Evolutionary conservation across 1,140 invertebrate species (phyloP), one percentile per base, ranked within the genome.

Genomic region (Brachionus calyciflorus): DNA sequence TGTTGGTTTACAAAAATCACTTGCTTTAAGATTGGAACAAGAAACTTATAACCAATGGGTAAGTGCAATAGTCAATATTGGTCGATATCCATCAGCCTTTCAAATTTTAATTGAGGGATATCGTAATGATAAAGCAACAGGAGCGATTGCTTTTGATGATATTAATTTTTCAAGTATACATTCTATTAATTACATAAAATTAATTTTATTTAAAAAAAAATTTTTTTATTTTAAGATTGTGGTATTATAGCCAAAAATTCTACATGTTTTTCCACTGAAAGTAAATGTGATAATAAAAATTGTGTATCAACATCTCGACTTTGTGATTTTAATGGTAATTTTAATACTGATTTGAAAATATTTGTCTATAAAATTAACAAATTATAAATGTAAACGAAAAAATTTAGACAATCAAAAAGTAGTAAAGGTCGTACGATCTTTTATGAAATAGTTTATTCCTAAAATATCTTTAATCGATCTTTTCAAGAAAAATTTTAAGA

Each of bases 121-220:
- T 26, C 19, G 46, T 0, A 48, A 21, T 14, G 14, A 26, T 37
- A 57, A 48, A 19, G 49, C 48, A n/a, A 46, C 69, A 37, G 81
- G 81, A 10, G 81, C 82, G 49, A 82, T 84, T 28, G 83, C 83
- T 19, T 80, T 86, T 70, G 84, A 85, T 78, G 84, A 86, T 77
- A 81, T 60, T 7, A 37, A 37, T 37, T 60, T 60, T 37, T 0
- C 10, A 60, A 60, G 55, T 53, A 49, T 6, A 17, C 17, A 6
- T 49, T 44, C n/a, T 10, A 55, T 55, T 55, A n/a, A n/a, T n/a
- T n/a, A n/a, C n/a, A n/a, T n/a, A n/a, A n/a, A n/a, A n/a, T n/a
- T n/a, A n/a, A n/a, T n/a, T n/a, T n/a, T n/a, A n/a, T n/a, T n/a
- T n/a, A n/a, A n/a, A n/a, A n/a, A n/a, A n/a, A n/a, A n/a, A 9